A percentile compares a stretch with the other conserved stretches of the same genome.
These are phyloP conservation scores for Mythimna albipuncta DNA, from an alignment of 2,888 invertebrate genomes.

Conservation along the genomic window DNA sequence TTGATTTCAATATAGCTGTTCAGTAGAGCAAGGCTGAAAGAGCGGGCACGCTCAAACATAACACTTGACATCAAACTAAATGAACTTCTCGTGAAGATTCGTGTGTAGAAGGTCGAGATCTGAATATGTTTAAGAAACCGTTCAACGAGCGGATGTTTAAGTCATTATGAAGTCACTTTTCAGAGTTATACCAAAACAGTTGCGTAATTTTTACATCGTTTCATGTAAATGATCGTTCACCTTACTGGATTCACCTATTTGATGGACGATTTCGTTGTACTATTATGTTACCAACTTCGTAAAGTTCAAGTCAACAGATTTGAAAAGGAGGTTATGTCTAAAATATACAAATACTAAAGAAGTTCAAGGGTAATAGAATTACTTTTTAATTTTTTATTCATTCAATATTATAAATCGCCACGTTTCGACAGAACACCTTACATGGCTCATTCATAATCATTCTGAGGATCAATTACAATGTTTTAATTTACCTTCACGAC, in stretches of 20 bases:
- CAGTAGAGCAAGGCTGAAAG: conserved; percentile 62
- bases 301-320: conserved; percentile 24
- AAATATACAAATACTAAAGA: conserved; percentile 25
- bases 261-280: conserved; percentile 18
- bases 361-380: conserved; percentile 33
- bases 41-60: conserved; percentile 51
- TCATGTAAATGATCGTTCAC: conserved; percentile 24
- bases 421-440: not conserved
- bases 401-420: conserved; percentile 1
- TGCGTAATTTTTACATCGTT: not conserved
- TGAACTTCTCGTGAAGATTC: conserved; percentile 44
- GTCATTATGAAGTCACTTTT: conserved; percentile 14
- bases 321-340: conserved; percentile 8
- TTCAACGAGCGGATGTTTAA: conserved; percentile 19
- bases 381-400: not conserved
- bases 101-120: conserved; percentile 51
- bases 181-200: conserved; percentile 2
- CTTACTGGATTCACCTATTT: not conserved
- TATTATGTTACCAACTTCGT: not conserved
- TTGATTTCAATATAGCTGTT: conserved; percentile 60
- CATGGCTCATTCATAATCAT: not conserved
- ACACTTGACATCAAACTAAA: conserved; percentile 61
- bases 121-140: conserved; percentile 6
- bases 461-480: not conserved
- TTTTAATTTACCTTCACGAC: not conserved